These are phyloP conservation scores for Timema podura DNA, from an alignment of 2,888 invertebrate genomes.

Conservation along the genomic window DNA sequence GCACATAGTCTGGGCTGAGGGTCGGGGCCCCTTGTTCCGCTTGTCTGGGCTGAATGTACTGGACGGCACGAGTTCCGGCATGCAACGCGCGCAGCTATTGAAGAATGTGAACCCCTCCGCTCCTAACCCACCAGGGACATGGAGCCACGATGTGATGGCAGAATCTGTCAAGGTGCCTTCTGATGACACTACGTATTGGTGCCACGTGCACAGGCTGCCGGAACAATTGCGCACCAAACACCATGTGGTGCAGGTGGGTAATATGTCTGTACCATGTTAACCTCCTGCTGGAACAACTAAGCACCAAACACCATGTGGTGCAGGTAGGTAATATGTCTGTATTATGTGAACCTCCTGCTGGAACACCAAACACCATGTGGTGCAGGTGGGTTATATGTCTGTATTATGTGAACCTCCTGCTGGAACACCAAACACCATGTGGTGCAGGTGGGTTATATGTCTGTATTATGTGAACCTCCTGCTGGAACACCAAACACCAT, in stretches of 20 bases:
- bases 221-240: slow-evolving; percentile 56
- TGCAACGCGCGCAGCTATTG: slow-evolving; percentile 71
- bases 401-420: no score
- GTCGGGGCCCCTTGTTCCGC: slow-evolving; percentile 66
- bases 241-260: slow-evolving; percentile 66
- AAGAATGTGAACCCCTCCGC: slow-evolving; percentile 49
- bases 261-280: no score
- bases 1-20: slow-evolving; percentile 80
- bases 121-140: slow-evolving; percentile 47
- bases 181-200: slow-evolving; percentile 96
- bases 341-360: slow-evolving; percentile 78
- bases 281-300: no score
- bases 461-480: slow-evolving; percentile 90
- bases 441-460: slow-evolving; percentile 58
- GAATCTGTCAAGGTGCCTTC: slow-evolving; percentile 70
- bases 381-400: slow-evolving; percentile 50
- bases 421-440: no score
- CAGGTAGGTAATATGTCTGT: slow-evolving; percentile 78
- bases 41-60: slow-evolving; percentile 61
- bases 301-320: no score
- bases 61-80: slow-evolving; percentile 56
- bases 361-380: slow-evolving; percentile 65
- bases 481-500: slow-evolving; percentile 65
- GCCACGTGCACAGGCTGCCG: slow-evolving; percentile 78
- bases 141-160: slow-evolving; percentile 58